These are phyloP conservation scores for Oreocharis arfaki DNA, from an alignment of 2,113 vertebrate genomes.

Conservation along the genomic window DNA sequence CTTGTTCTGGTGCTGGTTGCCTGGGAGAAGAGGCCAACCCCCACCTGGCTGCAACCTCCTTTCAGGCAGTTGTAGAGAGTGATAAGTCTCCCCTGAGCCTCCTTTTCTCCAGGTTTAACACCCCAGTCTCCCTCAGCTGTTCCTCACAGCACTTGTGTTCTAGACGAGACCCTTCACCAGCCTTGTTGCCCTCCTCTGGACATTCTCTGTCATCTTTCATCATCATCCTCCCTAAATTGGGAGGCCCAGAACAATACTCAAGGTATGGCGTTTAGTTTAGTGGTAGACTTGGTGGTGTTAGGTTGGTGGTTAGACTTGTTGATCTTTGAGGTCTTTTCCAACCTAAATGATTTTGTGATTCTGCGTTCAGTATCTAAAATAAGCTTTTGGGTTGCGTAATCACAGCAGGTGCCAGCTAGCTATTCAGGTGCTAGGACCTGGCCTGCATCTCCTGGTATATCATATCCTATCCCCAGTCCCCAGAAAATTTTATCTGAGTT, in stretches of 20 bases:
- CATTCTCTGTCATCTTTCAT: neutral
- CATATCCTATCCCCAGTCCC: neutral
- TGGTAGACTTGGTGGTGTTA: neutral
- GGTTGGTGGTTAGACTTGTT: neutral
- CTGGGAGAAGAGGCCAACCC: neutral
- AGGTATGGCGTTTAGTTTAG: neutral
- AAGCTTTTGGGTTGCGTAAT: neutral
- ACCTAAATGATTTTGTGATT: neutral
- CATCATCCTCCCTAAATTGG: neutral
- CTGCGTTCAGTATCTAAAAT: neutral
- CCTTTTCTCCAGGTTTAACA: neutral
- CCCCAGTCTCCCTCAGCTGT: neutral
- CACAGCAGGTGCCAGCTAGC: neutral
- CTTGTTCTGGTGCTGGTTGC: neutral
- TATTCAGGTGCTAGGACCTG: neutral
- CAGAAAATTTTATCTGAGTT: neutral
- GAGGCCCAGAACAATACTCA: neutral
- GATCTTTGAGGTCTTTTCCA: neutral
- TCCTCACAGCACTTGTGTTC: neutral
- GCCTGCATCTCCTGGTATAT: neutral
- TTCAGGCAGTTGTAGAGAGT: neutral
- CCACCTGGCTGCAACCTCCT: neutral
- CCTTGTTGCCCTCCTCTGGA: neutral
- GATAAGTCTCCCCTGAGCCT: neutral
- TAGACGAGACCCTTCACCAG: neutral